Percentiles rank a stretch among this genome's conserved stretches.
phyloP scores from a whole-genome alignment of 2,797 vertebrate species.

The Lateolabrax maculatus region DNA sequence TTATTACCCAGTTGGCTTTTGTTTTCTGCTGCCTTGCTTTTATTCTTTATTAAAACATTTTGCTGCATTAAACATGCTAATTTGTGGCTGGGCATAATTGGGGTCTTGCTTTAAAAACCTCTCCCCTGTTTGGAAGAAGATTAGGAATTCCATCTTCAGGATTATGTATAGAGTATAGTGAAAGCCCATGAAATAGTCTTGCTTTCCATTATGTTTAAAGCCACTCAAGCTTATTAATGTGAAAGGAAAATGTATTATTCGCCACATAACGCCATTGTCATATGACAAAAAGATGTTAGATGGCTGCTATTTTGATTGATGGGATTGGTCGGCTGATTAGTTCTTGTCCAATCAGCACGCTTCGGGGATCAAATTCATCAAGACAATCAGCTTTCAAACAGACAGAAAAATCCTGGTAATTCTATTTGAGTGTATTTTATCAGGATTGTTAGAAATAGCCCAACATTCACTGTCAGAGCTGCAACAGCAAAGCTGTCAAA shows the following conservation, averaged over 20 bases:
- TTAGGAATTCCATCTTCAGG: conserved; percentile 86
- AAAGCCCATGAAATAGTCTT: conserved; percentile 83
- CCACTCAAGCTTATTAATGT: conserved; percentile 83
- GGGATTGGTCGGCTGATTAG: conserved; percentile 65
- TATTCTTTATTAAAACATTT: conserved; percentile 87
- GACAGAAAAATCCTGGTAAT: conserved; percentile 45
- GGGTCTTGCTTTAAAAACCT: conserved; percentile 83
- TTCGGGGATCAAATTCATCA: conserved; percentile 61
- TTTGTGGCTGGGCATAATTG: conserved; percentile 84
- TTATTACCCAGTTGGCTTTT: conserved; percentile 86
- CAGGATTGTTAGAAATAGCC: conserved; percentile 53
- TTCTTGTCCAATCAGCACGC: conserved; percentile 52
- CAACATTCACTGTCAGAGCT: conserved; percentile 37
- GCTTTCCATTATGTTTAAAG: conserved; percentile 83
- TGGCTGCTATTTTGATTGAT: conserved; percentile 68
- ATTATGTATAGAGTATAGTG: conserved; percentile 82
- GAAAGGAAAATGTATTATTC: conserved; percentile 82
- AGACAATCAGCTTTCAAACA: conserved; percentile 68
- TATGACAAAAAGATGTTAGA: conserved; percentile 77
- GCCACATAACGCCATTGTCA: conserved; percentile 69
- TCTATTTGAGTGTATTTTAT: conserved; percentile 53
- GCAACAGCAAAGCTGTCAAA: conserved; percentile 55
- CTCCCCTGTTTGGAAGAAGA: conserved; percentile 84
- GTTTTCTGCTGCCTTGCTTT: conserved; percentile 82
- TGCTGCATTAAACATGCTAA: conserved; percentile 85